Evolutionary conservation across 64 coral and sea anemone genomes (phyloP).

Genomic region (Astreopora myriophthalma): DNA sequence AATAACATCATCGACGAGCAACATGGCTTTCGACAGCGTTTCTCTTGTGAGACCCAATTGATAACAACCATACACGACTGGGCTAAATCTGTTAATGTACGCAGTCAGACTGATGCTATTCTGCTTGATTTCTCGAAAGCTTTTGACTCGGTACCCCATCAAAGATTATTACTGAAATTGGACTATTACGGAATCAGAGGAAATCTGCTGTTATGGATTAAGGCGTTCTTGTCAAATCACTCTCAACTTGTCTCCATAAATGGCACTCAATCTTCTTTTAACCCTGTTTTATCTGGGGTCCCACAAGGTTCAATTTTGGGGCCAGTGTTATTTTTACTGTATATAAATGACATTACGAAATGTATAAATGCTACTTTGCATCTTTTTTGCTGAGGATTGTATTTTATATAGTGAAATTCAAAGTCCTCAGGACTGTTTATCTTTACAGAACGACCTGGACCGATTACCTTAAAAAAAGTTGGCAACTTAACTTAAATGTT

Average conservation of each 20-base stretch:
- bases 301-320: constrained; percentile 38
- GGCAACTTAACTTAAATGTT: neutral
- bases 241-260: constrained; percentile 35
- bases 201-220: neutral
- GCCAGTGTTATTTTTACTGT: constrained; percentile 19
- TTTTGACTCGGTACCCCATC: constrained; percentile 47
- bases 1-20: too few relatives aligned
- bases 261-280: neutral
- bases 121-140: too few relatives aligned
- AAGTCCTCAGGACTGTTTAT: neutral
- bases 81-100: too few relatives aligned
- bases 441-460: neutral
- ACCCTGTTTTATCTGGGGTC: constrained; percentile 32
- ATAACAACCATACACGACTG: too few relatives aligned
- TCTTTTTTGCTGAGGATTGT: constrained; percentile 32
- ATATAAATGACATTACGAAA: constrained; percentile 1
- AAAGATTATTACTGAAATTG: constrained; percentile 13
- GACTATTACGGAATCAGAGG: constrained; percentile 36
- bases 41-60: too few relatives aligned
- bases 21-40: too few relatives aligned
- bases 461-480: neutral
- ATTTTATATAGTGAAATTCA: neutral
- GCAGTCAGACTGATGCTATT: too few relatives aligned
- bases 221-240: constrained; percentile 2
- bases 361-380: neutral